Evolutionary conservation across 1,140 invertebrate species (phyloP), one percentile per base, ranked within the genome.

Genomic region (Drosophila pseudoananassae): DNA sequence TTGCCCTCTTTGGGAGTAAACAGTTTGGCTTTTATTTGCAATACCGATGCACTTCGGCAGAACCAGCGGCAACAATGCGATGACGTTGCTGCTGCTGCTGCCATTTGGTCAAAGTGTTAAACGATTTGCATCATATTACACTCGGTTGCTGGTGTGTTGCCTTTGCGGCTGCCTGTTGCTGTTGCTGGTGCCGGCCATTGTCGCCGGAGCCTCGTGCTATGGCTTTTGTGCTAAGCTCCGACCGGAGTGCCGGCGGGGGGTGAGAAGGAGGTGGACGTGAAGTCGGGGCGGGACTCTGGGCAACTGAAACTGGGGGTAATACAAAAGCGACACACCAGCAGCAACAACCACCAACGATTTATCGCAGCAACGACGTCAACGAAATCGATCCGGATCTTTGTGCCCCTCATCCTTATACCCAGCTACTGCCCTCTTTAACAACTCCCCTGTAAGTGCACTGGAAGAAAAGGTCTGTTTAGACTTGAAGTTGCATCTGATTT

Each of bases 91-190:
- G 57, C 29, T 45, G 49, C 45, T 80, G 63, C 36, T 60, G 58
- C 25, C 6, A 27, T 27, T 75, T 87, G 82, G 82, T 87, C 82
- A 87, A 85, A 87, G 82, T 85, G 82, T 85, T 85, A 85, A 85
- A 82, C 82, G 82, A 85, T 85, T 85, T 85, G 82, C 82, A 85
- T 85, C 82, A 82, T 85, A 85, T 85, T 85, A 85, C 82, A 85
- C 74, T 68, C 74, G 70, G 59, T 36, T 40, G 47, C 49, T 49
- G 56, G 10, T 46, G 14, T 46, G 29, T 10, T 56, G 64, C 63
- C 40, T 31, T 55, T 46, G 40, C 36, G 29, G 51, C 69, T 66
- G 40, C 65, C 55, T 64, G 46, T 51, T 56, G 52, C 55, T 64
- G 46, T 51, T 56, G 52, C 14, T 27, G 58, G n/a, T 47, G 40